A percentile compares a stretch with the other conserved stretches of the same genome.
phyloP scores from a whole-genome alignment of 1,140 invertebrate species.

The Drosophila cardini region DNA sequence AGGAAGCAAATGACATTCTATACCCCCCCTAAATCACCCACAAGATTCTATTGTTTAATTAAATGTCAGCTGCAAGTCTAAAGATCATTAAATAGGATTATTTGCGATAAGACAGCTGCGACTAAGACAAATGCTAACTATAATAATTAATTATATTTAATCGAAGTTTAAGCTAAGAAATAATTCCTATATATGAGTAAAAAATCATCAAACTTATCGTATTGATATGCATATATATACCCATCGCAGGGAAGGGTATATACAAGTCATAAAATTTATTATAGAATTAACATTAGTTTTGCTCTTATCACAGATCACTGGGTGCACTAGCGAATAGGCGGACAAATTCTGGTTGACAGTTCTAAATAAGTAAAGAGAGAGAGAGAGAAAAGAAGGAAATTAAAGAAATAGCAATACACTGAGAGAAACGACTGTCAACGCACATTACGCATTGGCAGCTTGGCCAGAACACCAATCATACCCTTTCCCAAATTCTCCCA shows the following conservation, averaged over 20 bases:
- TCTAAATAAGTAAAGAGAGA: neutral
- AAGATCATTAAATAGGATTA: conserved; percentile 38
- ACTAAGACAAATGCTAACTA: neutral
- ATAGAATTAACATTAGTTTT: neutral
- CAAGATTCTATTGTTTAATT: conserved; percentile 63
- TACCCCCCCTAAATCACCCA: neutral
- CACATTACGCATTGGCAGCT: conserved; percentile 44
- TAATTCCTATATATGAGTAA: too few species aligned
- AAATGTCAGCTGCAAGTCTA: conserved; percentile 54
- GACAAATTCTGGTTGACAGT: conserved; percentile 39
- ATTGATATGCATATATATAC: neutral
- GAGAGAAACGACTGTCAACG: neutral
- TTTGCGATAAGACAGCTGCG: conserved; percentile 40
- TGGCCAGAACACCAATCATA: conserved; percentile 27
- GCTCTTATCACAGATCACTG: conserved; percentile 19
- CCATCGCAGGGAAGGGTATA: neutral
- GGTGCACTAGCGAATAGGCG: conserved; percentile 36
- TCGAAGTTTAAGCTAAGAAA: neutral
- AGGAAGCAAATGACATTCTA: conserved; percentile 51
- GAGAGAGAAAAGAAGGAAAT: neutral
- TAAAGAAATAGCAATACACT: neutral
- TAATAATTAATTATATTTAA: neutral
- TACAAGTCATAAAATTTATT: neutral
- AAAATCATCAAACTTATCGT: neutral
- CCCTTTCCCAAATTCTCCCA: conserved; percentile 33